Evolutionary conservation across 2,888 invertebrate genomes (phyloP).

Genomic region (Sphaerophoria rueppellii): DNA sequence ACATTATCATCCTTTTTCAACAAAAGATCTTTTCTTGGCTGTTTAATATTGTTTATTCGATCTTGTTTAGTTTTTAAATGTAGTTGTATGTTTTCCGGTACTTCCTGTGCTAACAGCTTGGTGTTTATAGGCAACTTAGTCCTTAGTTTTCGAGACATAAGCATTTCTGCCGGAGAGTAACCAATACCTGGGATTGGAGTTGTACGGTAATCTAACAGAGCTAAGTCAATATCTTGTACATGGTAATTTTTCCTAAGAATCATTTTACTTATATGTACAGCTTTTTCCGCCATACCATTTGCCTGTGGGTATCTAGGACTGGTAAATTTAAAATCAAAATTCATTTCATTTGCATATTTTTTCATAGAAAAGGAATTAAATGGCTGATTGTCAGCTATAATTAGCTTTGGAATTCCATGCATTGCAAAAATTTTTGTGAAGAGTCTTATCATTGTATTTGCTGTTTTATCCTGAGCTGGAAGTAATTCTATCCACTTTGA

Average conservation of each 20-base stretch:
- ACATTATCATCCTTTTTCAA: constrained; percentile 26
- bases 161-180: constrained; percentile 42
- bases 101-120: constrained; percentile 2
- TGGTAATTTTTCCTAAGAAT: constrained; percentile 1
- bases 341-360: neutral
- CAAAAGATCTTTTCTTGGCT: constrained; percentile 20
- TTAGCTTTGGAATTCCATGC: constrained; percentile 41
- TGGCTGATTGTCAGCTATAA: constrained; percentile 35
- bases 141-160: constrained; percentile 39
- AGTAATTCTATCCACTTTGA: constrained; percentile 38
- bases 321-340: constrained; percentile 4
- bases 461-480: constrained; percentile 22
- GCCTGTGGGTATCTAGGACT: neutral
- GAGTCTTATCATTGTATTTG: constrained; percentile 20
- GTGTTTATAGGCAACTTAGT: constrained; percentile 18
- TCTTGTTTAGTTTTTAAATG: constrained; percentile 19
- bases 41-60: constrained; percentile 14
- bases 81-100: neutral
- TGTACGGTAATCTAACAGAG: constrained; percentile 40
- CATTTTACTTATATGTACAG: constrained; percentile 8
- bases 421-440: constrained; percentile 28
- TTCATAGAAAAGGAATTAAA: constrained; percentile 3
- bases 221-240: neutral
- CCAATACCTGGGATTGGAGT: constrained; percentile 38
- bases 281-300: constrained; percentile 11